Evolutionary conservation across 2,113 vertebrate species (phyloP), one percentile per base, ranked within the genome.

Genomic region (Rutilus rutilus): DNA sequence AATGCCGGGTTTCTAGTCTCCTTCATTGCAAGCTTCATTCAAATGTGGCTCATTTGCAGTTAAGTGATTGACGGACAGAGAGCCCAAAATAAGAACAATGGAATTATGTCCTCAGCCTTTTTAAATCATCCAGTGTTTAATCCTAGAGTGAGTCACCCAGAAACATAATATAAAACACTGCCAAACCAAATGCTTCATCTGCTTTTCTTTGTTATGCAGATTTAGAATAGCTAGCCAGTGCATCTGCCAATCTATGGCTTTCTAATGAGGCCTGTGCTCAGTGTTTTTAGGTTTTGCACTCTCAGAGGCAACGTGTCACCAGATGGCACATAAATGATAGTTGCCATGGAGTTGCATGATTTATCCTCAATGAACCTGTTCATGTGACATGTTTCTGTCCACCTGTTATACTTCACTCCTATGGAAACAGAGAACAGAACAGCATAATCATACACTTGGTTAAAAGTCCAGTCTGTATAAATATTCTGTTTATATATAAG

Each of bases 321-420:
- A 88, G 79, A 88, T 88, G 83, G 78, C 71, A 27, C 71, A 47
- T 76, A 75, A 88, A 67, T 76, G 64, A 75, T 39, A 60, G 87
- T 83, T 85, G 73, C 79, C 42, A 85, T 88, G 87, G 79, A 83
- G 78, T 30, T 85, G 1, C n/a, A 85, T n/a, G 59, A 60, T 64
- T 76, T 81, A 75, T 86, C 47, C 78, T 82, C 69, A 30, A 59
- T 33, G 45, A 84, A 83, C 21, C 39, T 77, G 84, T 84, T 79
- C 14, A 74, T 82, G 54, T 45, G 74, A 85, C 77, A 82, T 42
- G 73, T 47, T 60, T 47, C 76, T 39, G 52, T 82, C 64, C 73
- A 76, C 21, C 45, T 69, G 27, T 59, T 83, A 59, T 73, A 59
- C 8, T 57, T 50, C 45, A n/a, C 62, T 69, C n/a, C 14, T 30